These are phyloP conservation scores for Dinocampus coccinellae DNA, from an alignment of 2,888 invertebrate species.

Conservation along the genomic window DNA sequence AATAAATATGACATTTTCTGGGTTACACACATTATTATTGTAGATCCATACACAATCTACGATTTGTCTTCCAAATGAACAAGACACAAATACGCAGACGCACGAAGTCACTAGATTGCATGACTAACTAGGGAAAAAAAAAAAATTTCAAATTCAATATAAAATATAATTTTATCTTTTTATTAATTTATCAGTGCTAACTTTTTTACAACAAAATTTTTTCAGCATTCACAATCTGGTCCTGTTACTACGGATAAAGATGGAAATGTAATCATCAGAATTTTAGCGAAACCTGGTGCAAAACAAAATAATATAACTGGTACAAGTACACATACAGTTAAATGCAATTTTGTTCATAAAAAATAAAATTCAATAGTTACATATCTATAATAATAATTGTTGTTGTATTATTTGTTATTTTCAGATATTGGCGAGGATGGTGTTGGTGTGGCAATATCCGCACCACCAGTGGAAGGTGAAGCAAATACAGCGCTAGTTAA, in stretches of 20 bases:
- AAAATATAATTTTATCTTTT: background rate
- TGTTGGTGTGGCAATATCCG: slow-evolving; percentile 82
- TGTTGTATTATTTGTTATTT: slow-evolving; percentile 22
- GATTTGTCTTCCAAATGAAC: slow-evolving; percentile 34
- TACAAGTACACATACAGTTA: slow-evolving; percentile 42
- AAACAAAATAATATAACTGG: slow-evolving; percentile 79
- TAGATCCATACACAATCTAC: slow-evolving; percentile 14
- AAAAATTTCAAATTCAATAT: slow-evolving; percentile 11
- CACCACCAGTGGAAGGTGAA: slow-evolving; percentile 86
- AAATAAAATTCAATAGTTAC: background rate
- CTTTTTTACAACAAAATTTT: slow-evolving; percentile 16
- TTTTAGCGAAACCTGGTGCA: slow-evolving; percentile 83
- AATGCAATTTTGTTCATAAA: background rate
- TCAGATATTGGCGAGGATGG: slow-evolving; percentile 74
- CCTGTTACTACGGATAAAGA: slow-evolving; percentile 72
- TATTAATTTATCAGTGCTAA: background rate
- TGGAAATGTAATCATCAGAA: slow-evolving; percentile 75
- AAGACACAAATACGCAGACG: slow-evolving; percentile 18
- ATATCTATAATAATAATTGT: slow-evolving; percentile 9
- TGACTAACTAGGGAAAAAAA: background rate
- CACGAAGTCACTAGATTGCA: slow-evolving; percentile 11
- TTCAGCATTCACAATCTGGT: slow-evolving; percentile 47
- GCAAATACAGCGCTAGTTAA: slow-evolving; percentile 83
- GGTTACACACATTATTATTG: slow-evolving; percentile 38
- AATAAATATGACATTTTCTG: slow-evolving; percentile 58